Conservation (phyloP, 2,888 invertebrate species). For the Dolomedes plantarius region DNA sequence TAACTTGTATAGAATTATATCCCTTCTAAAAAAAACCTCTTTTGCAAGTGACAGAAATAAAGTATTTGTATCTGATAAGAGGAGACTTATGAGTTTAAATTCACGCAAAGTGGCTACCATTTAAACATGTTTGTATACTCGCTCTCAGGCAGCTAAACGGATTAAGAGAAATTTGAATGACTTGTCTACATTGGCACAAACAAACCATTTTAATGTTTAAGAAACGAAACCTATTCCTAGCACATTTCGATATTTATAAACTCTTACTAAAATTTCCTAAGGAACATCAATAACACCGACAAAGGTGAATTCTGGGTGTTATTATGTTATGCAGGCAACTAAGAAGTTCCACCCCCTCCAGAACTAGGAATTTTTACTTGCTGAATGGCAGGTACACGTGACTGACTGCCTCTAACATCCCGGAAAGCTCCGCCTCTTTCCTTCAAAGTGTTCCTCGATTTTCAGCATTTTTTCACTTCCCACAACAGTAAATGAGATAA, state of each 20-base stretch:
- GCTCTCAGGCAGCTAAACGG: no score
- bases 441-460: background rate
- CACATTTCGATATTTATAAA: slow-evolving; percentile 1
- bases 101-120: no score
- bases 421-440: background rate
- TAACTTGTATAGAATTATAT: no score
- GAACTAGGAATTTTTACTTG: background rate
- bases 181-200: background rate
- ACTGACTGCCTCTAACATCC: background rate
- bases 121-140: no score
- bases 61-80: no score
- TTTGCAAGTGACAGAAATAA: no score
- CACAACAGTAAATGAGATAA: background rate
- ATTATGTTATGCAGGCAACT: background rate
- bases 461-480: background rate
- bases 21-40: no score
- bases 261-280: background rate
- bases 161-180: no score
- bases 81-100: no score
- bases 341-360: background rate
- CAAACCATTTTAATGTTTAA: background rate
- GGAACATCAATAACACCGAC: background rate
- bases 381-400: background rate
- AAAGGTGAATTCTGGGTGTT: background rate
- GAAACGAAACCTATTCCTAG: background rate